Conservation (phyloP, 2,113 vertebrate species). For the Trichomycterus rosablanca region DNA sequence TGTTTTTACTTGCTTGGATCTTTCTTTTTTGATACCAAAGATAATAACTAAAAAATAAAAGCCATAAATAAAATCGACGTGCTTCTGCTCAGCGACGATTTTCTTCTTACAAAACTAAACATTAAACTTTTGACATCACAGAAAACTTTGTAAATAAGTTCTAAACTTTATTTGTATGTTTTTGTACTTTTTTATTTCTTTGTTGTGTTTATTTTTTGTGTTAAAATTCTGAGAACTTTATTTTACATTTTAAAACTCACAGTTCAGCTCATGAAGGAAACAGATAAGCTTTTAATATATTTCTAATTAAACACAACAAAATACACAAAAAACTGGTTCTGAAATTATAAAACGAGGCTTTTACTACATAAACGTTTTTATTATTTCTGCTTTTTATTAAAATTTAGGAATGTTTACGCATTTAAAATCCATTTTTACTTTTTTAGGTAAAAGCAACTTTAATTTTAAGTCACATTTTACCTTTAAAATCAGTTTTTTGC, state of each 20-base stretch:
- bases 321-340: slow-evolving; percentile 61
- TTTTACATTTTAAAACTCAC: slow-evolving; percentile 54
- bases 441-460: not conserved
- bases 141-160: not conserved
- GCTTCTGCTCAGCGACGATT: not conserved
- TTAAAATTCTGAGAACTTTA: slow-evolving; percentile 18
- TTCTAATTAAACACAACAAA: slow-evolving; percentile 55
- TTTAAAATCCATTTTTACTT: not conserved
- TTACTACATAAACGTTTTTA: slow-evolving; percentile 56
- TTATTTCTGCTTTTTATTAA: slow-evolving; percentile 5
- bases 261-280: slow-evolving; percentile 69
- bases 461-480: not conserved
- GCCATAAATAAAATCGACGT: too few relatives aligned
- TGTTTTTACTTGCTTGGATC: too few relatives aligned
- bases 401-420: not conserved
- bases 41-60: too few relatives aligned
- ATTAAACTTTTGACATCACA: not conserved
- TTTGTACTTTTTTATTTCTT: slow-evolving; percentile 37
- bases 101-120: too few relatives aligned
- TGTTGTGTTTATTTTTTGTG: slow-evolving; percentile 33
- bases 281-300: slow-evolving; percentile 55
- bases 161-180: not conserved
- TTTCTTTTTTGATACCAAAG: too few relatives aligned
- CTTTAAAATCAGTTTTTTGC: not conserved
- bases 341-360: slow-evolving; percentile 71